These are phyloP conservation scores for Latheticus oryzae DNA, from an alignment of 2,888 invertebrate genomes.

Conservation along the genomic window DNA sequence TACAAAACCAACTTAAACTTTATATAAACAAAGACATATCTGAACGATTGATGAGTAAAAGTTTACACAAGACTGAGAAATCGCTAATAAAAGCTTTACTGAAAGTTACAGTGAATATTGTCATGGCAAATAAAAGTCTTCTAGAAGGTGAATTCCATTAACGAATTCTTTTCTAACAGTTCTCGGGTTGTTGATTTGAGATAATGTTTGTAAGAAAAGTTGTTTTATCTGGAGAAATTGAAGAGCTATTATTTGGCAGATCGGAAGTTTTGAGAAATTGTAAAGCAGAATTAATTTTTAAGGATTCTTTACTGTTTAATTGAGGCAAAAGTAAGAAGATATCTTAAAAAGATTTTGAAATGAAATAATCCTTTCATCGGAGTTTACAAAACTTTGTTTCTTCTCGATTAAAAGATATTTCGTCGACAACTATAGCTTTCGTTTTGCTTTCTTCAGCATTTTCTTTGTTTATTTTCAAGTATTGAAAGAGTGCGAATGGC, in stretches of 20 bases:
- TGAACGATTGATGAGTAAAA: constrained; percentile 51
- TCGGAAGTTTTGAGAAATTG: constrained; percentile 25
- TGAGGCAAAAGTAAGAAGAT: constrained; percentile 25
- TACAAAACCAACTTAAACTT: constrained; percentile 43
- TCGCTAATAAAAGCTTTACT: constrained; percentile 11
- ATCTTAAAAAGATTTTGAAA: constrained; percentile 35
- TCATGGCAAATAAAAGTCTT: too few species aligned
- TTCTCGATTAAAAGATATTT: too few species aligned
- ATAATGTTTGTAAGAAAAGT: neutral
- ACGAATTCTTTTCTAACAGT: constrained; percentile 7
- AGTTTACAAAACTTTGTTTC: constrained; percentile 11
- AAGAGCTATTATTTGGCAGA: constrained; percentile 8
- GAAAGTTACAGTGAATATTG: neutral
- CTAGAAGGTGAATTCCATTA: too few species aligned
- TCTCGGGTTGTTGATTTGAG: constrained; percentile 1
- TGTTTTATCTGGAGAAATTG: neutral
- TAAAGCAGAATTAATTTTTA: constrained; percentile 11
- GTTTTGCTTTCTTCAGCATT: too few species aligned
- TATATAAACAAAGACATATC: constrained; percentile 43
- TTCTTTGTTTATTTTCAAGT: too few species aligned
- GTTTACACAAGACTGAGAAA: constrained; percentile 24
- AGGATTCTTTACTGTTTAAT: constrained; percentile 28
- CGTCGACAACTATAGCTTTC: too few species aligned
- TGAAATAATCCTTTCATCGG: constrained; percentile 35
- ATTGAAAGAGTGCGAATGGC: too few species aligned